Evolutionary conservation across 2,113 vertebrate genomes (phyloP).

Genomic region (human (Homo sapiens)): DNA sequence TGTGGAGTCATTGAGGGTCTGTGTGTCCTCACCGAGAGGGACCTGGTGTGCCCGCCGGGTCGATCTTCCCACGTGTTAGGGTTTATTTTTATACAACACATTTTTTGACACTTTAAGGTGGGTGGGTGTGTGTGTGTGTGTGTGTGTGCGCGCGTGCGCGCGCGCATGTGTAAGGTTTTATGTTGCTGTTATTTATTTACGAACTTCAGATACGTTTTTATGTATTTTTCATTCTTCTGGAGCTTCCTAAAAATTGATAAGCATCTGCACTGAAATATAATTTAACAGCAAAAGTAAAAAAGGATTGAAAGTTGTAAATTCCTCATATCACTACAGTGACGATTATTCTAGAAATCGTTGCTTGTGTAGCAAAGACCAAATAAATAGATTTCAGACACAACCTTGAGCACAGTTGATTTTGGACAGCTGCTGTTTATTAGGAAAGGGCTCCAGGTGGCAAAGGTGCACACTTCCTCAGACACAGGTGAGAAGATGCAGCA

Average conservation of each 20-base stretch:
- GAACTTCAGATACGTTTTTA: conserved; percentile 84
- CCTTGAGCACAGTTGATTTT: conserved; percentile 83
- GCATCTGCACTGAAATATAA: conserved; percentile 88
- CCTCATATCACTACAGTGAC: conserved; percentile 77
- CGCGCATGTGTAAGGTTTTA: conserved; percentile 60
- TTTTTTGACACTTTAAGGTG: conserved; percentile 83
- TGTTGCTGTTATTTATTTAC: conserved; percentile 87
- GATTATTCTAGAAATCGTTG: conserved; percentile 77
- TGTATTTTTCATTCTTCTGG: conserved; percentile 86
- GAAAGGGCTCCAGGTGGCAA: conserved; percentile 77
- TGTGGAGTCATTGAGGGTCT: not conserved
- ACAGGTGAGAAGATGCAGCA: conserved; percentile 80
- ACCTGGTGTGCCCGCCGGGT: conserved; percentile 59
- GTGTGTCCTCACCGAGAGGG: conserved; percentile 30
- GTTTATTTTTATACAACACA: conserved; percentile 76
- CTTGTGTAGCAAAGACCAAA: conserved; percentile 80
- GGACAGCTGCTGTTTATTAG: conserved; percentile 83
- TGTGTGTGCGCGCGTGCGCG: not conserved
- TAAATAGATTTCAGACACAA: conserved; percentile 84
- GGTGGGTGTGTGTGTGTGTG: not conserved
- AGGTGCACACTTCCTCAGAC: conserved; percentile 81
- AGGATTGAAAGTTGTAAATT: conserved; percentile 79
- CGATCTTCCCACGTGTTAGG: conserved; percentile 71
- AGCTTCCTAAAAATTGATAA: conserved; percentile 88
- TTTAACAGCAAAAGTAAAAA: conserved; percentile 82